These are phyloP conservation scores for Palythoa heliodiscus DNA, from an alignment of 92 coral and sea anemone species.

Conservation along the genomic window DNA sequence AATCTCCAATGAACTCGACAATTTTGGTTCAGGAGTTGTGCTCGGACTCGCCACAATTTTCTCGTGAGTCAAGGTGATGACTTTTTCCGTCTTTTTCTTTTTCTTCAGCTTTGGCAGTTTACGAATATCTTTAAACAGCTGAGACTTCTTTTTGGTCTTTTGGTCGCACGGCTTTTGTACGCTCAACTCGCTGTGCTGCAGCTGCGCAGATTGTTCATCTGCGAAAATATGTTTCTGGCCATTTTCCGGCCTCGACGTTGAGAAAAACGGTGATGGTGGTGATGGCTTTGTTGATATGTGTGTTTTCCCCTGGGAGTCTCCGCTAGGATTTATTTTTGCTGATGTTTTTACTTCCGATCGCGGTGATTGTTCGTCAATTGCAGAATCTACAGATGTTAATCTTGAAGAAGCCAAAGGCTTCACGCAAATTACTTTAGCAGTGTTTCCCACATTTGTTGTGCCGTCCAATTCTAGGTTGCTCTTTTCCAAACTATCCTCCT, in stretches of 20 bases:
- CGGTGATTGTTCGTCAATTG: too few species aligned
- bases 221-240: not conserved
- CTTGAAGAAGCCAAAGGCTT: conserved; percentile 26
- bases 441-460: not conserved
- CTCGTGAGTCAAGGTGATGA: not conserved
- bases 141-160: not conserved
- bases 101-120: not conserved
- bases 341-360: not conserved
- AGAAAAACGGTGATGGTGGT: not conserved
- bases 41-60: not conserved
- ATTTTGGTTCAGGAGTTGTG: not conserved
- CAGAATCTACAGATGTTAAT: not conserved
- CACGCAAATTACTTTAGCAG: conserved; percentile 19
- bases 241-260: not conserved
- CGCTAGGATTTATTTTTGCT: not conserved
- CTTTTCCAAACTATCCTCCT: not conserved
- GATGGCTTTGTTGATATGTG: too few species aligned
- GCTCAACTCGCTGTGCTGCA: not conserved
- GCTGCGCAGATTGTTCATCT: not conserved
- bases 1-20: not conserved
- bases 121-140: not conserved
- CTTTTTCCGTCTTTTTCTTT: not conserved
- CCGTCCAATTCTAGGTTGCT: not conserved
- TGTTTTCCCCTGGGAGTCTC: not conserved
- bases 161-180: not conserved